Evolutionary conservation across 2,888 invertebrate genomes (phyloP), one percentile per base, ranked within the genome.

Genomic region (Euspilapteryx auroguttella): DNA sequence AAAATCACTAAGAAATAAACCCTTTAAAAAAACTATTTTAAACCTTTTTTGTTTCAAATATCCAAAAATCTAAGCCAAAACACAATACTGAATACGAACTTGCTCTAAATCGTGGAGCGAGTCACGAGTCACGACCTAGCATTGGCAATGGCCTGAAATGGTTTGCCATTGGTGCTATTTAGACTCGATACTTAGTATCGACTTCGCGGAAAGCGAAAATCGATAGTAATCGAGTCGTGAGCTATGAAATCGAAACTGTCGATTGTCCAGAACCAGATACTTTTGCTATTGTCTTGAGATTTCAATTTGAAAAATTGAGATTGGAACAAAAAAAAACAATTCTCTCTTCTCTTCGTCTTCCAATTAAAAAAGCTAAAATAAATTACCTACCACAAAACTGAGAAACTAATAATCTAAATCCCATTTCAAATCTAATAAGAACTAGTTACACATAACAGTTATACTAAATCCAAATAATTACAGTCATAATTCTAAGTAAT

Each of bases 161-260:
- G 36, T 29, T 17, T 41, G n/a, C 21, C 13, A 25, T 15, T 14
- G 14, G 24, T 9, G 12, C 21, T n/a, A n/a, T 20, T 20, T 9
- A 8, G n/a, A 20, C 21, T 41, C 45, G 42, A 47, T n/a, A n/a
- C n/a, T n/a, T n/a, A n/a, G n/a, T n/a, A n/a, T n/a, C n/a, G n/a
- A n/a, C n/a, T n/a, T 41, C 42, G 45, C 55, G 41, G 59, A 64
- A 68, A 65, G 63, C 55, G 65, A 66, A 65, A 66, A 50, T 36
- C 42, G 42, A 38, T 41, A 41, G 37, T 38, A 37, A 45, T 39
- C 28, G 45, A 5, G 41, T 42, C 42, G 44, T 39, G 40, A 37
- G 35, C 37, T 44, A 44, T 45, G 50, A 58, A 63, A 62, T 44
- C 47, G 54, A 58, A 54, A 58, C 45, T 48, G 14, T 17, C 21